Conservation (phyloP, 2,888 invertebrate genomes). For the Dynastes maya region DNA sequence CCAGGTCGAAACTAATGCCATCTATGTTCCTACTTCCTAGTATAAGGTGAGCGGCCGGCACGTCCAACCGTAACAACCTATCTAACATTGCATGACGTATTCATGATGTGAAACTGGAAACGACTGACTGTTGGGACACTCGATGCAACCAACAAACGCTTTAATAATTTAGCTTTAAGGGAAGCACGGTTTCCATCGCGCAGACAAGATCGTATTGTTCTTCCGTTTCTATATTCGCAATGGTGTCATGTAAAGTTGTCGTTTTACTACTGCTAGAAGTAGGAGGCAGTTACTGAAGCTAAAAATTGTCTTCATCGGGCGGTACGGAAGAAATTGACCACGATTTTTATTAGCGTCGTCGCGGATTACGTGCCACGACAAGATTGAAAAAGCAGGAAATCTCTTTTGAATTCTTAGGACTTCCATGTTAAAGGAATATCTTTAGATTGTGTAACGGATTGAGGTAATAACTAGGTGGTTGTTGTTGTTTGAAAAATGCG, state of each 20-base stretch:
- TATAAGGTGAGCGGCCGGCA: no score
- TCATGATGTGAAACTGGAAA: neutral
- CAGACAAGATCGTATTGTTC: neutral
- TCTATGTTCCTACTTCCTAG: no score
- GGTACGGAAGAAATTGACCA: conserved; percentile 24
- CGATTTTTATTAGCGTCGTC: conserved; percentile 26
- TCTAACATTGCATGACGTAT: neutral
- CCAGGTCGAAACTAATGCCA: no score
- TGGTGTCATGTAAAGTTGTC: neutral
- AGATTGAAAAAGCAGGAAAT: conserved; percentile 7
- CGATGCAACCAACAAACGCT: neutral
- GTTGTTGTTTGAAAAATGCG: no score
- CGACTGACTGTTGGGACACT: neutral
- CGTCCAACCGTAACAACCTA: neutral
- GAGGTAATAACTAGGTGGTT: no score
- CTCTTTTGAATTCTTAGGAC: neutral
- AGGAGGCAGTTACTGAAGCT: neutral
- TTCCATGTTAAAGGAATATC: neutral
- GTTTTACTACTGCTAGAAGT: neutral
- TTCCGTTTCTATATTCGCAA: neutral
- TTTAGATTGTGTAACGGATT: no score
- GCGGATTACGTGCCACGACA: conserved; percentile 1
- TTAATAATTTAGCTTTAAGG: neutral
- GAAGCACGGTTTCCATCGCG: neutral
- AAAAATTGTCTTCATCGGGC: neutral